These are phyloP conservation scores for Conomelus anceps DNA, from an alignment of 2,888 invertebrate genomes.

Conservation along the genomic window DNA sequence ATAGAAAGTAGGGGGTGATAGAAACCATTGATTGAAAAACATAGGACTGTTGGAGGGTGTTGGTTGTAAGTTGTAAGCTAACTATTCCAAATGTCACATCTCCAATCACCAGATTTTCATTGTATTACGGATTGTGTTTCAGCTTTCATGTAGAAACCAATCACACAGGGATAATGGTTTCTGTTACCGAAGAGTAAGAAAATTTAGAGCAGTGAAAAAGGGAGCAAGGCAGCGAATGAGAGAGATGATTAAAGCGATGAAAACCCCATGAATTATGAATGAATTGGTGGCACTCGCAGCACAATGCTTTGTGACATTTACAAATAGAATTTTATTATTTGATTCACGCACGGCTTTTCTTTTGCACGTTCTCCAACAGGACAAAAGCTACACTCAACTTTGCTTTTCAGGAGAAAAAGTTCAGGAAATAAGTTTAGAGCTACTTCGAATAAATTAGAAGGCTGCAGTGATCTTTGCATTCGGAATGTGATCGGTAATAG, in stretches of 20 bases:
- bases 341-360: neutral
- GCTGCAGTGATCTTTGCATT: neutral
- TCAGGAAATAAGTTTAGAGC: neutral
- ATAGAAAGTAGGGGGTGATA: too few relatives aligned
- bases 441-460: neutral
- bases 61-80: too few relatives aligned
- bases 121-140: neutral
- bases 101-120: neutral
- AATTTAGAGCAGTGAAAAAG: neutral
- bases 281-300: neutral
- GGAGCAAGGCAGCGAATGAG: neutral
- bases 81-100: neutral
- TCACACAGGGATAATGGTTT: neutral
- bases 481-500: neutral
- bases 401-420: neutral
- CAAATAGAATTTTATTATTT: neutral
- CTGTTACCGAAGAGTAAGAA: neutral
- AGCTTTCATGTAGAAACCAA: neutral
- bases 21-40: too few relatives aligned
- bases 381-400: neutral
- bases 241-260: neutral
- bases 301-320: neutral
- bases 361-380: neutral
- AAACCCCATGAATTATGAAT: neutral
- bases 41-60: too few relatives aligned